Base-by-base conservation (phyloP, 2,797 vertebrate genomes). In the Acanthopagrus latus region DNA sequence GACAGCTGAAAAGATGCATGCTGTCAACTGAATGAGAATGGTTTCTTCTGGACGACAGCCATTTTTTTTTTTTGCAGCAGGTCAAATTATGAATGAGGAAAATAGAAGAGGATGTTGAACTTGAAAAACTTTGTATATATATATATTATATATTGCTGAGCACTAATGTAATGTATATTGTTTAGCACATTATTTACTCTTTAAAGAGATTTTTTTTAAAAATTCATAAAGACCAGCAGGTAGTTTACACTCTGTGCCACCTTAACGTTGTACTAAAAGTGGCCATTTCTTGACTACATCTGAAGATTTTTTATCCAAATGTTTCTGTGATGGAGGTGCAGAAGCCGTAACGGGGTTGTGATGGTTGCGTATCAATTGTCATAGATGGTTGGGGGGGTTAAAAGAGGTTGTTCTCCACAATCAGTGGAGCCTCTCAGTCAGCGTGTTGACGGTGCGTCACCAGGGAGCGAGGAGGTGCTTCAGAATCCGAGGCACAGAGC, bases 391-490 rank as follows among this genome's bases (percentile, higher is more conserved):
- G 12, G 2, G 50, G 48, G 48, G 74, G 57, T 52, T 78, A 50
- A 83, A 84, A 81, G 76, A 78, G 73, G 18, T 74, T n/a, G 47
- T 64, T 52, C 71, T 81, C 74, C 41, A 33, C 76, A 89, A 81
- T 92, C 90, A 88, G 71, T 2, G 2, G 38, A 74, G 57, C 74
- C 75, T 70, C 76, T 82, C 57, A 12, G 78, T 63, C 9, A 0
- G 55, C 63, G 84, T 75, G 64, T 74, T 38, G 38, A 38, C 38
- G 10, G 68, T 83, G 89, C 80, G 70, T 88, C 75, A 85, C 76
- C 68, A 52, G 46, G 66, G 14, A 58, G 64, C 89, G 73, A 90
- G 86, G 85, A 92, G 82, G 69, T 85, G 71, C 88, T 92, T 86
- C 69, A 91, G 74, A 80, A 33, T 58, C 67, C 27, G 75, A 74